Conservation (phyloP, 1,140 invertebrate genomes). For the Euwallacea fornicatus region DNA sequence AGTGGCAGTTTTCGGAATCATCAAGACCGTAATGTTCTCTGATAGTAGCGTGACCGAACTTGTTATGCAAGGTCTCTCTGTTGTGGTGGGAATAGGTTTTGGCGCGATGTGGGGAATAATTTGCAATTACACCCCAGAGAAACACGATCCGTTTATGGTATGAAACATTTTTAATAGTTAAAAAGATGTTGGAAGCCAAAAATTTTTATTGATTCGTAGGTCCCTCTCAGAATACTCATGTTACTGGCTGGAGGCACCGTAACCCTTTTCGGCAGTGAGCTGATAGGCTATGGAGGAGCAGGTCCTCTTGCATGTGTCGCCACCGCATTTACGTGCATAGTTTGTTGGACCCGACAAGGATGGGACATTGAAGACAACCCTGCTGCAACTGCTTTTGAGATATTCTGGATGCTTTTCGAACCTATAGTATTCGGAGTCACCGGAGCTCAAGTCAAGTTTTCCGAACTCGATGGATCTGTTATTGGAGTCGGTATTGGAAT, state of each 20-base stretch:
- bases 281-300: conserved; percentile 76
- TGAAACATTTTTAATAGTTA: neutral
- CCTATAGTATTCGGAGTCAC: conserved; percentile 91
- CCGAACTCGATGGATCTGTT: conserved; percentile 64
- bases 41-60: conserved; percentile 66
- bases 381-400: conserved; percentile 80
- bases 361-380: conserved; percentile 84
- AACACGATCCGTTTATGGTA: conserved; percentile 70
- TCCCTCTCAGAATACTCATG: conserved; percentile 74
- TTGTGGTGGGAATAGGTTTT: conserved; percentile 72
- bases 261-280: conserved; percentile 80
- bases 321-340: conserved; percentile 78
- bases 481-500: conserved; percentile 66
- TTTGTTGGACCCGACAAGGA: conserved; percentile 73
- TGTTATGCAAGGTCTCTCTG: conserved; percentile 70
- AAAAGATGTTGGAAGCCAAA: neutral
- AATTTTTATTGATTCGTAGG: conserved; percentile 42
- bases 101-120: conserved; percentile 75
- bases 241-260: conserved; percentile 75
- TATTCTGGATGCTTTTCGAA: conserved; percentile 93
- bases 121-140: conserved; percentile 73
- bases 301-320: conserved; percentile 76
- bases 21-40: conserved; percentile 82
- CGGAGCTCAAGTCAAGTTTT: conserved; percentile 78
- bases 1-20: conserved; percentile 87